Evolutionary conservation across 2,113 vertebrate species (phyloP).

Genomic region (Phylloscopus trochilus): DNA sequence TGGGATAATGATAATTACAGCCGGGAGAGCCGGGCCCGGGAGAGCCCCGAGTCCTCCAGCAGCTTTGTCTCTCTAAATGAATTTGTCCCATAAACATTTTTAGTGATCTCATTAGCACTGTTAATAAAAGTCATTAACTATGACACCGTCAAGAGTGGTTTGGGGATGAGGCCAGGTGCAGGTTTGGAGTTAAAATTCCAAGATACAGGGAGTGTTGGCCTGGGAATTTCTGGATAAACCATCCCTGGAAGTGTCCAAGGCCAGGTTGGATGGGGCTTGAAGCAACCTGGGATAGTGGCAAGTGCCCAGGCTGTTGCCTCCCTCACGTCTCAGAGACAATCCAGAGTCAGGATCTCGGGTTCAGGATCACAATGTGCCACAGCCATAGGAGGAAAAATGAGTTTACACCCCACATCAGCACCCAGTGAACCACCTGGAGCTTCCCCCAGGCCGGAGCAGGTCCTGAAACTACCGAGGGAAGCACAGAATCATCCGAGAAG

Average conservation of each 20-base stretch:
- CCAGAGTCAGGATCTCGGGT: rapidly evolving
- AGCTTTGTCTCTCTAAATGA: background rate
- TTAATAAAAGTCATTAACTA: background rate
- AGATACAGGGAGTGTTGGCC: background rate
- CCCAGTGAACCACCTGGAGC: background rate
- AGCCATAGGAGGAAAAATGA: rapidly evolving
- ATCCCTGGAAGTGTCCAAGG: background rate
- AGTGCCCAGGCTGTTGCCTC: rapidly evolving
- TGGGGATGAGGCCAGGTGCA: background rate
- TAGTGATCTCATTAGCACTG: background rate
- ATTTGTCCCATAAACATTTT: background rate
- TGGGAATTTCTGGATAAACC: background rate
- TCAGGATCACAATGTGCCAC: rapidly evolving
- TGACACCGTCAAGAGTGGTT: background rate
- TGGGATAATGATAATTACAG: conserved; percentile 10
- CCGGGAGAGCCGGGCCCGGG: background rate
- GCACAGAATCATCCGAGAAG: background rate
- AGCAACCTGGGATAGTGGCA: background rate
- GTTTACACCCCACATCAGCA: rapidly evolving
- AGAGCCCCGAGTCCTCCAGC: background rate
- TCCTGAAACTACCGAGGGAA: background rate
- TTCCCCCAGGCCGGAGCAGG: background rate
- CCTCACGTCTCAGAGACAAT: too few relatives aligned
- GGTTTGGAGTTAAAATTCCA: background rate
- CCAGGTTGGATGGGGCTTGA: background rate